Conservation (phyloP, 2,113 vertebrate species). For the Clarias macrocephalus region DNA sequence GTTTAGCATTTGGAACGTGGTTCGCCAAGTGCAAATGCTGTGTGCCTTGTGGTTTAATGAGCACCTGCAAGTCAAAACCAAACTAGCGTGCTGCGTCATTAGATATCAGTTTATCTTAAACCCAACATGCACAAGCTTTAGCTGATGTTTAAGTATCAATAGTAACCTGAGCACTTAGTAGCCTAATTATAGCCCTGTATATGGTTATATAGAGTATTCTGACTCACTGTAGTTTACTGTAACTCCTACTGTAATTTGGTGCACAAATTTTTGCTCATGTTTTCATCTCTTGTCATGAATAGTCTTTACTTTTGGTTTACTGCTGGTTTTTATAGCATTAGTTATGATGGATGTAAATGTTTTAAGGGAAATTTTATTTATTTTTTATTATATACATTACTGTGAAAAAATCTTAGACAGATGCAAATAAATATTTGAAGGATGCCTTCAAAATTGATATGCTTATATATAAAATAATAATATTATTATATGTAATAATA, state of each 20-base stretch:
- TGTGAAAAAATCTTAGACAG: no score
- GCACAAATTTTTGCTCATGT: not conserved
- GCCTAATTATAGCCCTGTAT: not conserved
- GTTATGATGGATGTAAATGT: no score
- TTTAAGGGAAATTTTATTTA: no score
- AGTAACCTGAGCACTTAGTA: no score
- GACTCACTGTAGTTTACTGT: not conserved
- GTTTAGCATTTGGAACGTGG: not conserved
- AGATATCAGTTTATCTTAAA: not conserved
- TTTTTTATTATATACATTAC: no score
- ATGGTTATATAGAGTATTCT: not conserved
- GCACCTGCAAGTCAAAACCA: not conserved
- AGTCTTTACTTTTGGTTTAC: not conserved
- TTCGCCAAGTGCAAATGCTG: not conserved
- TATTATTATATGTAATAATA: no score
- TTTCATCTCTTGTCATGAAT: not conserved
- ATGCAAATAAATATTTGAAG: no score
- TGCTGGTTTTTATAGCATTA: not conserved
- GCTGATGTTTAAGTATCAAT: not conserved
- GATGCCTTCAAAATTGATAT: no score
- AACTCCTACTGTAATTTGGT: not conserved
- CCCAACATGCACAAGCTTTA: not conserved
- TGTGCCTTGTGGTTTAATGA: constrained; percentile 11
- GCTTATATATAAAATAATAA: no score
- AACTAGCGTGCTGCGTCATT: not conserved